A percentile compares a stretch with the other conserved stretches of the same genome.
Evolutionary conservation across 2,888 invertebrate species (phyloP).

Genomic region (Camptogramma bilineatum): DNA sequence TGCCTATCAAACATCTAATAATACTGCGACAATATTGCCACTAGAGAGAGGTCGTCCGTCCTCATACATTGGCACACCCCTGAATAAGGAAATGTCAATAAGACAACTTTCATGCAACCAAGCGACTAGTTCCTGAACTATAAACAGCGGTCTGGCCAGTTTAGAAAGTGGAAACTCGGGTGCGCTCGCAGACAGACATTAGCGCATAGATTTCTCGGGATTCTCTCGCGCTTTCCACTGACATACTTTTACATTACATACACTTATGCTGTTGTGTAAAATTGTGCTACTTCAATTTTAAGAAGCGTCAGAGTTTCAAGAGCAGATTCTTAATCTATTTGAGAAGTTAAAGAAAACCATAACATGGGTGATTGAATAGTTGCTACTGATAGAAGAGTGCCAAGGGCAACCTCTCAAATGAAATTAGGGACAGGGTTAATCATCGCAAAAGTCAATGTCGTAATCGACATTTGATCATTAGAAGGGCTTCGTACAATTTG

Average conservation of each 20-base stretch:
- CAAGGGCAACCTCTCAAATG: conserved; percentile 44
- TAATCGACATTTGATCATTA: conserved; percentile 73
- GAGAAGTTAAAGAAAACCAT: not conserved
- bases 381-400: conserved; percentile 27
- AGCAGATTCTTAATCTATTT: not conserved
- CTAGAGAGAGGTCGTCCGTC: conserved; percentile 3
- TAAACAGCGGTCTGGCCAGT: conserved; percentile 74
- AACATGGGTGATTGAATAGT: not conserved
- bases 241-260: conserved; percentile 73
- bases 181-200: conserved; percentile 64
- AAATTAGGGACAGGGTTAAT: conserved; percentile 68
- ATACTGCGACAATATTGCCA: not conserved
- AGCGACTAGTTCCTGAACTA: conserved; percentile 78
- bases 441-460: conserved; percentile 78
- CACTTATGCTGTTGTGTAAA: conserved; percentile 36
- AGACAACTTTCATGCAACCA: conserved; percentile 73
- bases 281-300: conserved; percentile 9
- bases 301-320: not conserved
- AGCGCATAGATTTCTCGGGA: conserved; percentile 82
- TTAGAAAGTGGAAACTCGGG: conserved; percentile 83
- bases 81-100: conserved; percentile 72
- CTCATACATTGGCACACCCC: conserved; percentile 18
- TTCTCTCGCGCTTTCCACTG: conserved; percentile 84
- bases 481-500: conserved; percentile 78
- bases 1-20: not conserved